Conservation (phyloP, 2,113 vertebrate species). For the Azemiops feae region DNA sequence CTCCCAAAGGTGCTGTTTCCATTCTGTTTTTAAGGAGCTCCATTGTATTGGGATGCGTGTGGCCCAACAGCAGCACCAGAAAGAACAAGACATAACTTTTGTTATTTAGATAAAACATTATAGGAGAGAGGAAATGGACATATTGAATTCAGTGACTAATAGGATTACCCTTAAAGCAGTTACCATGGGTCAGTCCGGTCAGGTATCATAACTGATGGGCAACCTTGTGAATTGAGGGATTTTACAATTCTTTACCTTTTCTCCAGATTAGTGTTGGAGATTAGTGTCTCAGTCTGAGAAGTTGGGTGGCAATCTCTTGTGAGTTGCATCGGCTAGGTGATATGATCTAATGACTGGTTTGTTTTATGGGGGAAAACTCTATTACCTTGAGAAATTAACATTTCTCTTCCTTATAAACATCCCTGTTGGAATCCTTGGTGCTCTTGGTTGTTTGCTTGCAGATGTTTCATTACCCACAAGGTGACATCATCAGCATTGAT, state of each 20-base stretch:
- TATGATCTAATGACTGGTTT: neutral
- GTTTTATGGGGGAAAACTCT: neutral
- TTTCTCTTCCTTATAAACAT: neutral
- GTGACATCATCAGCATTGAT: neutral
- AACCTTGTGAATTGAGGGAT: neutral
- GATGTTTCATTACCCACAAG: neutral
- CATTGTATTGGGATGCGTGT: neutral
- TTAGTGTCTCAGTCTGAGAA: neutral
- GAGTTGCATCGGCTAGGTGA: neutral
- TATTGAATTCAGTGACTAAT: neutral
- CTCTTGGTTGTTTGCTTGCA: neutral
- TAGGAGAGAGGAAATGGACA: neutral
- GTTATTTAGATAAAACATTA: neutral
- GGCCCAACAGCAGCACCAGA: neutral
- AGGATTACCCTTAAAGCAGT: neutral
- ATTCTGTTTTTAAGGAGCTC: neutral
- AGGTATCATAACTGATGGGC: neutral
- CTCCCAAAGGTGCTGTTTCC: neutral
- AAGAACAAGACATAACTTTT: neutral
- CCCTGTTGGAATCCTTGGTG: neutral
- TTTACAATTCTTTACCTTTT: neutral
- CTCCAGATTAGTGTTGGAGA: neutral
- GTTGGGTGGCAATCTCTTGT: neutral
- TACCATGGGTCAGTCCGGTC: neutral
- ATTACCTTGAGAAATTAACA: neutral